Evolutionary conservation across 2,797 vertebrate species (phyloP), one percentile per base, ranked within the genome.

Genomic region (Gymnothorax javanicus): DNA sequence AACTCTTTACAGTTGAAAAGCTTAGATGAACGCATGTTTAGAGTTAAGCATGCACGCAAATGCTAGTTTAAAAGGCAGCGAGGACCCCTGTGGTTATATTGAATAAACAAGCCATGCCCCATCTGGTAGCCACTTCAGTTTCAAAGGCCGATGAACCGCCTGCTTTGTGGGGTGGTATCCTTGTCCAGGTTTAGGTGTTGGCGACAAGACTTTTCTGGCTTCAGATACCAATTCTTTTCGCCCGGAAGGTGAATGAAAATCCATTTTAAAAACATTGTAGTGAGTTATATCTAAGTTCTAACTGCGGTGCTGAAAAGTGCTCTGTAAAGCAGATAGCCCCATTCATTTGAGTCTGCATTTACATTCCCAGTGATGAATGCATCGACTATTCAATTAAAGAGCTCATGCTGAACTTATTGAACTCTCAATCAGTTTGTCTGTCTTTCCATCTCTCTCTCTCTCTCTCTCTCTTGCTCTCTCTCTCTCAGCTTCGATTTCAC

Each of bases 351-450:
- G 93, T 92, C 92, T 59, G 91, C 92, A 94, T 94, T 92, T 94
- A 93, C 94, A 94, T 95, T 94, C 94, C 91, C 93, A 95, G 93
- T 95, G 95, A 96, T 95, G 93, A 95, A 95, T 95, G 94, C 93
- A 95, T 95, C 90, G 94, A 94, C 95, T 94, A 92, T 92, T 93
- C 94, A 94, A 96, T 95, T 95, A 95, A 95, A 94, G 91, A 90
- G 90, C 91, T 92, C 88, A 89, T 94, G 94, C 87, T 85, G 85
- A 91, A 91, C 90, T 88, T 33, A 43, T 87, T 59, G 56, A 79
- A 50, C 86, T 85, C 50, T 25, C 69, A 75, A 13, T n/a, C 81
- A 56, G 58, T 59, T 85, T 79, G 69, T 88, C 59, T 62, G 77
- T 75, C 86, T 67, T 85, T 54, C 88, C 89, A 85, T 85, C 71